Base-by-base conservation (phyloP, 2,113 vertebrate genomes). In the Peromyscus maniculatus region DNA sequence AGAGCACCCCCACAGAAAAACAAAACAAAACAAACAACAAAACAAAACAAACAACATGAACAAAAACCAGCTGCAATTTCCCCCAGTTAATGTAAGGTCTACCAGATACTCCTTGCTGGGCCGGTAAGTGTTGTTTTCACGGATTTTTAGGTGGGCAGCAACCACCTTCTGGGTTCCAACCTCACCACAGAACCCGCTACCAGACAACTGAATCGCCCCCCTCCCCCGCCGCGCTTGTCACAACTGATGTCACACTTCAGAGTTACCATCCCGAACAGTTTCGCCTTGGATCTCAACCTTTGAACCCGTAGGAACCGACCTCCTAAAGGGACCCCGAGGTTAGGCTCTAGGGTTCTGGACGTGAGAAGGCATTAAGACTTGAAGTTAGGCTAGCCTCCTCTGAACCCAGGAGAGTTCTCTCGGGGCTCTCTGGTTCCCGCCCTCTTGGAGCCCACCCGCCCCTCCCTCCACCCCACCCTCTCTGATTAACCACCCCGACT, bases 391-490 rank as follows among this genome's bases (percentile, higher is more conserved):
- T 66, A 15, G 17, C 31, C 10, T 7, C 43, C 28, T 64, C 49
- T 74, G 79, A 90, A 78, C 36, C 72, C 84, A 22, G 2, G 11
- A 67, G 92, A 96, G 46, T 80, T 43, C n/a, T 43, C n/a, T 31
- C 74, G 2, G 71, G 6, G 39, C 24, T 67, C 52, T 59, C 77
- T 87, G 86, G 97, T 95, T 79, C 97, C 97, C 95, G 94, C 98
- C 98, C 94, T 74, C 59, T 43, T 2, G 57, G 66, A 67, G 49
- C 55, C 84, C 84, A 62, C 88, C 94, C 36, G 77, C 91, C 62
- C 93, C 96, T 95, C 92, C 94, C 75, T 91, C 66, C 90, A 89
- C 22, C 88, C 93, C 69, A 31, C 94, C 79, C 77, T 89, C 52
- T 67, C 55, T 8, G 83, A 57, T 39, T 26, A 46, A 49, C 57